Percentiles rank a stretch among this genome's conserved stretches.
Evolutionary conservation across 2,888 invertebrate species (phyloP).

Genomic region (Drymonia ruficornis): DNA sequence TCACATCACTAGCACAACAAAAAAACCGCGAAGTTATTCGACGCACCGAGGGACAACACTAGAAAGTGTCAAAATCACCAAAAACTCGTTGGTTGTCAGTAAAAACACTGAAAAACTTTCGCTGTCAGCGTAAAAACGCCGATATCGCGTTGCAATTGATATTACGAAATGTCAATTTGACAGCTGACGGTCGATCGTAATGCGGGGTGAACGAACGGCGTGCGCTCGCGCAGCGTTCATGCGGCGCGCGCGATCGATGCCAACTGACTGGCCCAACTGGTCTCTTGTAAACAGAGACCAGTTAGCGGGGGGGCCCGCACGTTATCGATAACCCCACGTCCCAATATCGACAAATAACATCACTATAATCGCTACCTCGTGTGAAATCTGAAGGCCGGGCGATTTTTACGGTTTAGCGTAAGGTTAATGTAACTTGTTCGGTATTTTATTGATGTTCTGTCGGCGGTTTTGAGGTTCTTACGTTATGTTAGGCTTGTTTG

Average conservation of each 20-base stretch:
- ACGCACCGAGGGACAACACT: slow-evolving; percentile 55
- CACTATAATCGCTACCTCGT: slow-evolving; percentile 55
- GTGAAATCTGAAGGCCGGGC: slow-evolving; percentile 47
- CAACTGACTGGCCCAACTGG: slow-evolving; percentile 57
- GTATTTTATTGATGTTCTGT: slow-evolving; percentile 30
- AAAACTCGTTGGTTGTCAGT: slow-evolving; percentile 13
- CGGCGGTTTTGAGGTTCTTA: background rate
- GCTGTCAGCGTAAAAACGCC: slow-evolving; percentile 32
- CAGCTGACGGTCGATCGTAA: slow-evolving; percentile 71
- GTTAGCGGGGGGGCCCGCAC: slow-evolving; percentile 68
- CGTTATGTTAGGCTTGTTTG: slow-evolving; percentile 18
- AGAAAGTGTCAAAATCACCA: slow-evolving; percentile 45
- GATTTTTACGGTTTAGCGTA: slow-evolving; percentile 41
- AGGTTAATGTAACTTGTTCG: slow-evolving; percentile 39
- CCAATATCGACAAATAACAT: slow-evolving; percentile 54
- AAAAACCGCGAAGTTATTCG: slow-evolving; percentile 47
- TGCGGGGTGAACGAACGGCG: slow-evolving; percentile 59
- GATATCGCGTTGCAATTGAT: slow-evolving; percentile 48
- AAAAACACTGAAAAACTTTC: slow-evolving; percentile 31
- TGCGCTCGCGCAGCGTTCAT: slow-evolving; percentile 59
- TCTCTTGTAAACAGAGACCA: slow-evolving; percentile 46
- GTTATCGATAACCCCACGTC: slow-evolving; percentile 66
- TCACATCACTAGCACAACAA: slow-evolving; percentile 68
- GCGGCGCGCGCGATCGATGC: slow-evolving; percentile 64
- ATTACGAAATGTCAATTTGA: slow-evolving; percentile 74